phyloP scores from a whole-genome alignment of 1,140 invertebrate species.

The fruit fly (Drosophila melanogaster) region Release_6_plus_ISO1_MT NT_037436.4:4238001-4238500 shows the following conservation, averaged over 20 bases:
- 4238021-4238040: slow-evolving; percentile 23
- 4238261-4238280: slow-evolving; percentile 30
- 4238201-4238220: slow-evolving; percentile 72
- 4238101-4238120: slow-evolving; percentile 4
- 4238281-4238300: slow-evolving; percentile 22
- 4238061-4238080: neutral
- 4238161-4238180: slow-evolving; percentile 16
- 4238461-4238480: slow-evolving; percentile 30
- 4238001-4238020: slow-evolving; percentile 28
- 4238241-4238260: slow-evolving; percentile 79
- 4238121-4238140: slow-evolving; percentile 11
- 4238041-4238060: slow-evolving; percentile 6
- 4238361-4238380: neutral
- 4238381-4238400: slow-evolving; percentile 13
- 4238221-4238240: slow-evolving; percentile 81
- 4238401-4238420: slow-evolving; percentile 64
- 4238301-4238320: slow-evolving; percentile 27
- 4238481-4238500: slow-evolving; percentile 28
- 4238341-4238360: neutral
- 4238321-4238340: slow-evolving; percentile 1
- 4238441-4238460: slow-evolving; percentile 50
- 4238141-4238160: neutral
- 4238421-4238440: slow-evolving; percentile 79
- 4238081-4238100: too few relatives aligned
- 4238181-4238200: slow-evolving; percentile 64